Conservation (phyloP, 2,797 vertebrate species). For the Notolabrus celidotus region DNA sequence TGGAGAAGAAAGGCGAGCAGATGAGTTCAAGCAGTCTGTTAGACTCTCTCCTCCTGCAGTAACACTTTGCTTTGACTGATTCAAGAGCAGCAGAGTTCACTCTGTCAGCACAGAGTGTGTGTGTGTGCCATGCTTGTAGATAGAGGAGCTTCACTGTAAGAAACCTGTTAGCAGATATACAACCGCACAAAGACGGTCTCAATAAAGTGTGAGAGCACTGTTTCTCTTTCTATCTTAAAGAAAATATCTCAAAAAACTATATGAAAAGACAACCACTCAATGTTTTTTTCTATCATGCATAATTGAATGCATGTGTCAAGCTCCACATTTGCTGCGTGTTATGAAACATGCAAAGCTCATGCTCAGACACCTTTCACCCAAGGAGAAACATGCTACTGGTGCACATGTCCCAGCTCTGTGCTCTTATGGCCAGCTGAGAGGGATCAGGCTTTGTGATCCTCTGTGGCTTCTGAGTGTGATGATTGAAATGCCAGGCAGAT, state of each 20-base stretch:
- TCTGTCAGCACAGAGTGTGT: constrained; percentile 22
- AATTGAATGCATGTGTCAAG: not conserved
- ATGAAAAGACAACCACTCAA: too few relatives aligned
- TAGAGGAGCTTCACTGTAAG: constrained; percentile 32
- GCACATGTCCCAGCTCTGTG: constrained; percentile 8
- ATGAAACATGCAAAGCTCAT: constrained; percentile 27
- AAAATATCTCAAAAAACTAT: too few relatives aligned
- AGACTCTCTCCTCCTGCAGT: constrained; percentile 47
- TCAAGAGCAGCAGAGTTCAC: constrained; percentile 44
- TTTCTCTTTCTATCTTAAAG: too few relatives aligned
- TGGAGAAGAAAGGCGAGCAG: constrained; percentile 26
- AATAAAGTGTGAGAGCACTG: too few relatives aligned
- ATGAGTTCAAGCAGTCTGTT: constrained; percentile 51
- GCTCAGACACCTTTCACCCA: constrained; percentile 20
- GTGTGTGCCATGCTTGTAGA: constrained; percentile 36
- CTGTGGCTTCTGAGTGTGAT: constrained; percentile 45
- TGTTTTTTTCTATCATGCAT: not conserved
- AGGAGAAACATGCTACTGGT: constrained; percentile 5
- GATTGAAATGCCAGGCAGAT: constrained; percentile 73
- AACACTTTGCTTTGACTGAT: constrained; percentile 51
- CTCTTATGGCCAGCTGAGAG: constrained; percentile 26
- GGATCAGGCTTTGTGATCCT: constrained; percentile 52
- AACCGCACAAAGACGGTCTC: constrained; percentile 14
- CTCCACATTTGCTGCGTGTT: constrained; percentile 1
- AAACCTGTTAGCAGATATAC: constrained; percentile 54